phyloP scores from a whole-genome alignment of 2,797 vertebrate genomes.

The Poecile montanus region DNA sequence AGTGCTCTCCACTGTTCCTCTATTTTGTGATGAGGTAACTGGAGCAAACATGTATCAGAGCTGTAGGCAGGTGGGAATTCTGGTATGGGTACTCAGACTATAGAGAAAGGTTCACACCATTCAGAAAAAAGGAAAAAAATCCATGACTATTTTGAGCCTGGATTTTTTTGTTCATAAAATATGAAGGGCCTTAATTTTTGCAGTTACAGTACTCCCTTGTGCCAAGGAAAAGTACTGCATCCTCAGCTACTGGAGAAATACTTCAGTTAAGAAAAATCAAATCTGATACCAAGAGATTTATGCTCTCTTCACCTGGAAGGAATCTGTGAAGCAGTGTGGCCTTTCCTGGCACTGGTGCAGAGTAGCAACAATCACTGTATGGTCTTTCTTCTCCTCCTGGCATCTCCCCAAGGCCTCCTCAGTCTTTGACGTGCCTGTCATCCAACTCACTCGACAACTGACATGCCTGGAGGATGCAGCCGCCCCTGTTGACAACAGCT shows the following conservation, averaged over 20 bases:
- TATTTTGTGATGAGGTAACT: background rate
- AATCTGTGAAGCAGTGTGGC: background rate
- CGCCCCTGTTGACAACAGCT: slow-evolving; percentile 81
- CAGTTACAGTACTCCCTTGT: background rate
- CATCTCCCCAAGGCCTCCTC: slow-evolving; percentile 27
- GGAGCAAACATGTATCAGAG: background rate
- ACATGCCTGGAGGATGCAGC: slow-evolving; percentile 80
- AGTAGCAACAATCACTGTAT: fast-evolving
- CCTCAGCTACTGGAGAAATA: background rate
- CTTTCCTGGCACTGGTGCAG: background rate
- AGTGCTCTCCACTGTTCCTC: background rate
- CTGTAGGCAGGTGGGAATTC: background rate
- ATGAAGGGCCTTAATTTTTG: background rate
- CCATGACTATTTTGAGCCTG: background rate
- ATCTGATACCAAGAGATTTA: background rate
- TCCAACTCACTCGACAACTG: slow-evolving; percentile 60
- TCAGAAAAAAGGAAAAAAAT: background rate
- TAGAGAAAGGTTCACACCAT: background rate
- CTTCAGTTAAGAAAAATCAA: background rate
- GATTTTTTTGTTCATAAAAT: background rate
- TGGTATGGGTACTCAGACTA: background rate
- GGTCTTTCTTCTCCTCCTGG: slow-evolving; percentile 11
- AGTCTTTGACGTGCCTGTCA: slow-evolving; percentile 42
- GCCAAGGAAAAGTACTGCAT: background rate
- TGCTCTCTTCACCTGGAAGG: background rate